Percentiles rank a stretch among this genome's conserved stretches.
Conservation (phyloP, 2,797 vertebrate genomes). For the Rhinogobio ventralis region DNA sequence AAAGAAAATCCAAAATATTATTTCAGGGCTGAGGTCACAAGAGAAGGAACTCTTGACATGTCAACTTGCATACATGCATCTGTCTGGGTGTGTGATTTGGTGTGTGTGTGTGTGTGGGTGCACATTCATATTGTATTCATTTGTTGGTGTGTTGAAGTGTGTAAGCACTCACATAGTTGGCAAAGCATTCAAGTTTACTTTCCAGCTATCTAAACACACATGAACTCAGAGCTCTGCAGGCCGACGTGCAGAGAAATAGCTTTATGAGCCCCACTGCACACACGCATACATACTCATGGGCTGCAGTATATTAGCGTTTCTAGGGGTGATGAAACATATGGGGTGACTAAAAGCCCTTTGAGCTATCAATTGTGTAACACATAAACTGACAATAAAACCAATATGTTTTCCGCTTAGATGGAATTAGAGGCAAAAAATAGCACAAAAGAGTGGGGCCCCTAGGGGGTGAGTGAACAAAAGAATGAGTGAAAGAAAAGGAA, state of each 20-base stretch:
- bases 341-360: constrained; percentile 14
- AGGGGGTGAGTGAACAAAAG: neutral
- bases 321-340: constrained; percentile 54
- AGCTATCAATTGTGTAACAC: constrained; percentile 37
- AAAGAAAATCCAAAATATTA: constrained; percentile 48
- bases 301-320: constrained; percentile 62
- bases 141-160: constrained; percentile 13
- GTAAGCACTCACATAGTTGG: constrained; percentile 57
- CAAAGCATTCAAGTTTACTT: constrained; percentile 58
- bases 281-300: constrained; percentile 8
- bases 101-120: constrained; percentile 13
- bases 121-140: constrained; percentile 34
- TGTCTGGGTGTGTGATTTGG: constrained; percentile 23
- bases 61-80: constrained; percentile 25
- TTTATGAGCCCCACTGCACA: constrained; percentile 11
- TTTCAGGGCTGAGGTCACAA: constrained; percentile 38
- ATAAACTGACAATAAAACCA: constrained; percentile 49
- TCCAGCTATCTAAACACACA: constrained; percentile 65
- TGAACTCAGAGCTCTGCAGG: constrained; percentile 56
- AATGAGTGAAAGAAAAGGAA: neutral
- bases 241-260: constrained; percentile 24
- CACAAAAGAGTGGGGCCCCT: neutral
- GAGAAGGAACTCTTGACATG: constrained; percentile 12
- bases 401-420: constrained; percentile 20
- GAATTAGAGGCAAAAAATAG: constrained; percentile 5